Conservation (phyloP, 1,140 invertebrate species). For the Lepidurus packardi region DNA sequence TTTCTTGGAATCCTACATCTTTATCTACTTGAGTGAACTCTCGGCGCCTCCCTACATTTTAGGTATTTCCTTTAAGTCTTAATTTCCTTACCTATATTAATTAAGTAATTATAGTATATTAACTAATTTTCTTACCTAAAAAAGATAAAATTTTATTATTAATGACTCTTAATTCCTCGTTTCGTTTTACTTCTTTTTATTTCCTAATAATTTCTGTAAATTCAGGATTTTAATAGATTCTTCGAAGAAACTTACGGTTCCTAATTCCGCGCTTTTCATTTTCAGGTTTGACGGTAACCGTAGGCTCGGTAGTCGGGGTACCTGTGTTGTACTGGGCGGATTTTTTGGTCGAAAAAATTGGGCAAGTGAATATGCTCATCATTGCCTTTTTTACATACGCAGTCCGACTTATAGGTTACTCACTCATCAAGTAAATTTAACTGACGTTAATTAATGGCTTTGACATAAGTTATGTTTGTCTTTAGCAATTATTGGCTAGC, state of each 20-base stretch:
- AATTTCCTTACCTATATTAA: neutral
- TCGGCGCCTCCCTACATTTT: constrained; percentile 70
- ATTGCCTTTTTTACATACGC: constrained; percentile 74
- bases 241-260: no score
- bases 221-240: no score
- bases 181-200: neutral
- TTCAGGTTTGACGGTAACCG: constrained; percentile 68
- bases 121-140: neutral
- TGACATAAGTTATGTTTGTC: neutral
- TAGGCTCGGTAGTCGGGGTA: constrained; percentile 70
- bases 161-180: neutral
- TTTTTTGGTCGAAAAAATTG: constrained; percentile 67
- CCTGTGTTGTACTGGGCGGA: constrained; percentile 74
- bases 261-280: constrained; percentile 31
- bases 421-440: constrained; percentile 66
- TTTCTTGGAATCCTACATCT: constrained; percentile 77
- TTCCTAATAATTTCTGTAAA: neutral
- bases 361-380: constrained; percentile 73
- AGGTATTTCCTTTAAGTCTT: constrained; percentile 44
- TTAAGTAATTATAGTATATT: no score
- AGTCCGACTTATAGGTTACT: constrained; percentile 69
- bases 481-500: constrained; percentile 73
- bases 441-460: neutral
- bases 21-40: constrained; percentile 72
- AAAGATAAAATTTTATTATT: neutral